Evolutionary conservation across 1,140 invertebrate species (phyloP), one percentile per base, ranked within the genome.

Genomic region (Magallana gigas): DNA sequence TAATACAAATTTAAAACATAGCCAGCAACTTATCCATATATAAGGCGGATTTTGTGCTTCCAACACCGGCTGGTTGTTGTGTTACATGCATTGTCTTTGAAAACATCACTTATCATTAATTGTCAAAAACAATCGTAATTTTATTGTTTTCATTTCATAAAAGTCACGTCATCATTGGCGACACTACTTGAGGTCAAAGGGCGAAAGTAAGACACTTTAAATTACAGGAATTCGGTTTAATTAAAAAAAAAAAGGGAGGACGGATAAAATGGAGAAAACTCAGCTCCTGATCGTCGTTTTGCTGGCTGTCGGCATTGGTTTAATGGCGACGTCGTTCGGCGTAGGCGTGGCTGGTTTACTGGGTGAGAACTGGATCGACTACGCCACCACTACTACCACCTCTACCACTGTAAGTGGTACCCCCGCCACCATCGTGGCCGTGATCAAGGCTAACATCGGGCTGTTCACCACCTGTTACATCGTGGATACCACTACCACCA

Each of bases 401-500:
- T 76, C 68, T 9, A 12, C 68, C 14, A 76, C 68, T 1, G 8
- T 76, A 9, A 76, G 23, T 76, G 68, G 68, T 36, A 29, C 36
- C 23, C 68, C 68, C 11, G 23, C 68, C 8, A 76, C 68, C 12
- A 29, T 76, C 4, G 12, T 9, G 23, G 68, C 23, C 23, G 68
- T 76, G 23, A 29, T 11, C 18, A 76, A 76, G 36, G 68, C 68
- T 76, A 76, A 76, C 11, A 76, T 76, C 14, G 68, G 68, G 12
- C 36, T 76, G 23, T 76, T 76, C 68, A 76, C 68, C 68, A 76
- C 68, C 23, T 76, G 68, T 29, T 76, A 76, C 23, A 76, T 12
- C 14, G 23, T 76, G 12, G 68, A 76, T 12, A 76, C 68, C 68
- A 76, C 68, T 23, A 76, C 68, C 68, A 36, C 23, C 29, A 29